Conservation (phyloP, 1,140 invertebrate genomes). For the Gryon sp. region DNA sequence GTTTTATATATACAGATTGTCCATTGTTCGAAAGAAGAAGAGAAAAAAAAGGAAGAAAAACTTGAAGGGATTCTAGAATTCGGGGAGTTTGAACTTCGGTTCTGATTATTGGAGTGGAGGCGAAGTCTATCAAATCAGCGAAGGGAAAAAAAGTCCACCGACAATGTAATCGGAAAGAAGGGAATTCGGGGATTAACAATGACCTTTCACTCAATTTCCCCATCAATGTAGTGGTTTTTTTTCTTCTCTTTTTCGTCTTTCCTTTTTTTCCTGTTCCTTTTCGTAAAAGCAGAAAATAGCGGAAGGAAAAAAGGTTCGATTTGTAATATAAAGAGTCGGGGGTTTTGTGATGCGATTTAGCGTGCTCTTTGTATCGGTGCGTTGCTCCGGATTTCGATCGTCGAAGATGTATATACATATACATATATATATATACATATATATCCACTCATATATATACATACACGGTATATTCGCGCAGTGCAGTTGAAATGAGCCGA, state of each 20-base stretch:
- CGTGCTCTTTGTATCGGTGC: slow-evolving; percentile 45
- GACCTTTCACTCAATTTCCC: slow-evolving; percentile 59
- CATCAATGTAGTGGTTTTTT: slow-evolving; percentile 28
- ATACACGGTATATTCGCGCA: slow-evolving; percentile 34
- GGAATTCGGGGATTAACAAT: slow-evolving; percentile 45
- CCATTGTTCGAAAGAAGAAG: slow-evolving; percentile 23
- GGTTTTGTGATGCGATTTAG: slow-evolving; percentile 53
- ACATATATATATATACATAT: too few species aligned
- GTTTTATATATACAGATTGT: slow-evolving; percentile 12
- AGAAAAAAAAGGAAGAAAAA: too few species aligned
- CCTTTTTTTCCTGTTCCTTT: too few species aligned
- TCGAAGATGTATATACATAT: too few species aligned
- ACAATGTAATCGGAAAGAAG: slow-evolving; percentile 30
- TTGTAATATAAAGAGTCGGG: slow-evolving; percentile 41
- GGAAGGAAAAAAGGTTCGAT: slow-evolving; percentile 48
- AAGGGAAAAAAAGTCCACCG: slow-evolving; percentile 40
- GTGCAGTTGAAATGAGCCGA: slow-evolving; percentile 31
- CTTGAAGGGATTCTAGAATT: slow-evolving; percentile 18
- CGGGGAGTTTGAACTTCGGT: slow-evolving; percentile 6
- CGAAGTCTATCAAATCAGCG: slow-evolving; percentile 30
- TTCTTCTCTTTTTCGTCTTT: slow-evolving; percentile 6
- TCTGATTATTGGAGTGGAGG: slow-evolving; percentile 11
- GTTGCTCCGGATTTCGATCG: slow-evolving; percentile 47
- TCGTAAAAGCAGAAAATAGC: slow-evolving; percentile 48
- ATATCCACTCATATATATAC: too few species aligned